Evolutionary conservation across 2,113 vertebrate genomes (phyloP).

Genomic region (Gasterosteus aculeatus): DNA sequence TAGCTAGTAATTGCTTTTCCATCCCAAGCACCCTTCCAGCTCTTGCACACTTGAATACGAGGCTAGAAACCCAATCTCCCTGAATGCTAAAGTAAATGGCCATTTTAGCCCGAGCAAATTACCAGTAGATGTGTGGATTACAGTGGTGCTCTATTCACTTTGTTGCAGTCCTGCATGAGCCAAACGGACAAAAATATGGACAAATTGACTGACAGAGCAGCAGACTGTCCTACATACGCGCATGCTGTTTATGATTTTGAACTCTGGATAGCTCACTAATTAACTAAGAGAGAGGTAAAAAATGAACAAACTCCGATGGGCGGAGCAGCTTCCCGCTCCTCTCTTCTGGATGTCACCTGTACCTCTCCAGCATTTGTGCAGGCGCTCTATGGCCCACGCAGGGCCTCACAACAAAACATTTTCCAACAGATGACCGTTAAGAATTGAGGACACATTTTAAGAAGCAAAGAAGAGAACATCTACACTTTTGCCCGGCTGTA

Average conservation of each 20-base stretch:
- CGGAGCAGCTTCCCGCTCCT: background rate
- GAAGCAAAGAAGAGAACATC: conserved; percentile 38
- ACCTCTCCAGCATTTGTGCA: background rate
- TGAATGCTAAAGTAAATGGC: conserved; percentile 66
- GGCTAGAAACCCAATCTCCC: conserved; percentile 65
- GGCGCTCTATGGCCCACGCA: background rate
- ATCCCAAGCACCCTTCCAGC: conserved; percentile 61
- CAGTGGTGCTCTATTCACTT: conserved; percentile 49
- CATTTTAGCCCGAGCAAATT: conserved; percentile 66
- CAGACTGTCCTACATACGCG: conserved; percentile 1
- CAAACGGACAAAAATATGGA: conserved; percentile 28
- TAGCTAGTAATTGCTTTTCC: conserved; percentile 64
- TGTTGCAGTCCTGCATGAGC: conserved; percentile 47
- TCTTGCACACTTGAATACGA: conserved; percentile 64
- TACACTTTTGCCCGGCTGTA: conserved; percentile 41
- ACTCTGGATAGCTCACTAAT: background rate
- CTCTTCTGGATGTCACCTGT: background rate
- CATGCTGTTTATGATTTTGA: background rate
- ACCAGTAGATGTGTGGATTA: conserved; percentile 65
- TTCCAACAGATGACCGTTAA: conserved; percentile 8
- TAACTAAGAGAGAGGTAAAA: background rate
- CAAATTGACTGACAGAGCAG: conserved; percentile 10
- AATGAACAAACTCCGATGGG: conserved; percentile 4
- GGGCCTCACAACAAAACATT: conserved; percentile 6
- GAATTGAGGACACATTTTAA: conserved; percentile 50